Evolutionary conservation across 1,140 invertebrate species (phyloP).

Genomic region (Drosophila insularis): DNA sequence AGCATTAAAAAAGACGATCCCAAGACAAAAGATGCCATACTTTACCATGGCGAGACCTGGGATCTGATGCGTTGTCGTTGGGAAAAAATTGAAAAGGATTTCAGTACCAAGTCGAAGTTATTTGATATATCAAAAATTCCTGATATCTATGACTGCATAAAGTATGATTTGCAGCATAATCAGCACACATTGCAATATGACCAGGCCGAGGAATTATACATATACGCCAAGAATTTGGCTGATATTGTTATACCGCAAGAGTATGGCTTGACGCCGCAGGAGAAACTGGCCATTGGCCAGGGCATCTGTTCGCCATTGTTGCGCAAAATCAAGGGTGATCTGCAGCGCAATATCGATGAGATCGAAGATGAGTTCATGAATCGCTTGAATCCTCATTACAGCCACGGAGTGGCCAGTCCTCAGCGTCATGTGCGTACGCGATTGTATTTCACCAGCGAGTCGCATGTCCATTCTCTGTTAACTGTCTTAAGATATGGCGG

Average conservation of each 20-base stretch:
- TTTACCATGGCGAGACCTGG: slow-evolving; percentile 99
- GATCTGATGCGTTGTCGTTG: slow-evolving; percentile 98
- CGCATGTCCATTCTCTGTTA: slow-evolving; percentile 98
- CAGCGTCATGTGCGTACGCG: slow-evolving; percentile 98
- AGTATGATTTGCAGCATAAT: slow-evolving; percentile 99
- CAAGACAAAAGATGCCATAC: slow-evolving; percentile 93
- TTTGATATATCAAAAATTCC: slow-evolving; percentile 99
- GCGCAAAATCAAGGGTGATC: slow-evolving; percentile 97
- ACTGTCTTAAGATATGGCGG: slow-evolving; percentile 97
- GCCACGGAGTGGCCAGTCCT: slow-evolving; percentile 98
- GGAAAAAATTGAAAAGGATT: slow-evolving; percentile 99
- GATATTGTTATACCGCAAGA: slow-evolving; percentile 99
- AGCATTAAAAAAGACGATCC: slow-evolving; percentile 92
- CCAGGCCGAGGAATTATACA: slow-evolving; percentile 96
- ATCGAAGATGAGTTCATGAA: slow-evolving; percentile 95
- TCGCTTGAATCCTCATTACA: slow-evolving; percentile 97
- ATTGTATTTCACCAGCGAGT: slow-evolving; percentile 99
- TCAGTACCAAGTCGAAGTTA: slow-evolving; percentile 92
- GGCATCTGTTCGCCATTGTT: slow-evolving; percentile 98
- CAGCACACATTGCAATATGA: slow-evolving; percentile 97
- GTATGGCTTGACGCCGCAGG: slow-evolving; percentile 97
- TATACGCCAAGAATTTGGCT: slow-evolving; percentile 96
- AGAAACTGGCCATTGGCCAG: slow-evolving; percentile 98
- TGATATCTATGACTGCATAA: slow-evolving; percentile 99
- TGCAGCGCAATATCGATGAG: slow-evolving; percentile 96